These are phyloP conservation scores for Ictalurus furcatus DNA, from an alignment of 2,113 vertebrate genomes.

Conservation along the genomic window DNA sequence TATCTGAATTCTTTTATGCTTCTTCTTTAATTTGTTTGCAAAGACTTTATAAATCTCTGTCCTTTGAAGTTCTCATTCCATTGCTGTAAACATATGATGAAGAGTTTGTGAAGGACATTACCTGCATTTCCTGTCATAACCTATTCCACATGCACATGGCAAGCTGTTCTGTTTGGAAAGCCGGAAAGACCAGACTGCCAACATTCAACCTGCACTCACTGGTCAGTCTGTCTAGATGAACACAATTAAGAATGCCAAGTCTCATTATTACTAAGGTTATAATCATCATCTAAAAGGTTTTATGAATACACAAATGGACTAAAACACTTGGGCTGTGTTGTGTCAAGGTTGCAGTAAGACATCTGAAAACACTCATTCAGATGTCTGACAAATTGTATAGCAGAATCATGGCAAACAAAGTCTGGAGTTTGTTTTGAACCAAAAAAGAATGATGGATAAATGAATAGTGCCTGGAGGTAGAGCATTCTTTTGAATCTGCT, in stretches of 20 bases:
- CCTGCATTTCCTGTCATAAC: constrained; percentile 21
- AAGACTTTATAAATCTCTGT: constrained; percentile 13
- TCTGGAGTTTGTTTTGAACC: constrained; percentile 29
- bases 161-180: constrained; percentile 29
- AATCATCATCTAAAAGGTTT: constrained; percentile 44
- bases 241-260: constrained; percentile 35
- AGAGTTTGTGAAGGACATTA: constrained; percentile 25
- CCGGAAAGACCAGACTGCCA: constrained; percentile 16
- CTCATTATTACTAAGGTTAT: constrained; percentile 29
- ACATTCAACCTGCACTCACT: constrained; percentile 12
- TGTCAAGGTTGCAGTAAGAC: constrained; percentile 49
- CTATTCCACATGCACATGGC: constrained; percentile 20
- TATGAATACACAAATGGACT: constrained; percentile 59
- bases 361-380: constrained; percentile 46
- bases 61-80: constrained; percentile 15
- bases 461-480: constrained; percentile 33
- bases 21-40: constrained; percentile 21
- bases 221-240: neutral
- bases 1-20: constrained; percentile 15
- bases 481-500: constrained; percentile 12
- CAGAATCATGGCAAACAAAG: constrained; percentile 21
- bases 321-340: constrained; percentile 51
- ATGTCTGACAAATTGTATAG: constrained; percentile 49
- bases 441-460: constrained; percentile 43
- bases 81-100: constrained; percentile 24